Evolutionary conservation across 2,797 vertebrate species (phyloP), one percentile per base, ranked within the genome.

Genomic region (Acanthornis magna): DNA sequence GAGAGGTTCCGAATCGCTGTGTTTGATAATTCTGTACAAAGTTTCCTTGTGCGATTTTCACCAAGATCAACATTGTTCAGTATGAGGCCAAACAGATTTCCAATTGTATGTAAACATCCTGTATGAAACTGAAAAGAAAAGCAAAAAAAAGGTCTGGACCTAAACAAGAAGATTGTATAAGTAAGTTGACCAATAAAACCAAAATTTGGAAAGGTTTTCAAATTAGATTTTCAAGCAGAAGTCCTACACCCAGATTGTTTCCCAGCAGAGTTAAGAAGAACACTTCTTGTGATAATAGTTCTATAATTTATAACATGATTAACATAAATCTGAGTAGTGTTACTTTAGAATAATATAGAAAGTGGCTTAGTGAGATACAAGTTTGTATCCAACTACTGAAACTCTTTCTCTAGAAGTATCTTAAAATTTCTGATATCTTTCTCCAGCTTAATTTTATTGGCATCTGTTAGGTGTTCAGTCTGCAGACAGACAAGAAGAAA

Each of bases 61-160:
- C 91, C 94, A 76, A 99, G 97, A 5, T 95, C 97, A 92, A 97
- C 97, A 3, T 98, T 92, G 89, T 99, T 98, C 96, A 99, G 84
- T 87, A 96, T 84, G 72, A 99, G 97, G 45, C 97, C 97, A 32
- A 54, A 96, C 12, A 99, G 94, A 60, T 97, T 95, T 95, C 98
- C 96, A 94, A 99, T 97, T 27, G 97, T 93, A 45, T 93, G 95
- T 80, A 99, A 98, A 97, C 98, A 99, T 34, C 98, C 98, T 19
- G 23, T 38, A 38, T 98, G 98, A 94, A 99, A 95, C 99, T 99
- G 97, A 85, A 94, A 88, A 61, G 13, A 87, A 58, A 89, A 54
- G 61, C 58, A 36, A 50, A 66, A 55, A 51, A 42, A 42, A 25
- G 34, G 13, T 29, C 60, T 74, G 91, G 14, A 75, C 10, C 21